Conservation (phyloP, 2,888 invertebrate species). For the Hypena proboscidalis region DNA sequence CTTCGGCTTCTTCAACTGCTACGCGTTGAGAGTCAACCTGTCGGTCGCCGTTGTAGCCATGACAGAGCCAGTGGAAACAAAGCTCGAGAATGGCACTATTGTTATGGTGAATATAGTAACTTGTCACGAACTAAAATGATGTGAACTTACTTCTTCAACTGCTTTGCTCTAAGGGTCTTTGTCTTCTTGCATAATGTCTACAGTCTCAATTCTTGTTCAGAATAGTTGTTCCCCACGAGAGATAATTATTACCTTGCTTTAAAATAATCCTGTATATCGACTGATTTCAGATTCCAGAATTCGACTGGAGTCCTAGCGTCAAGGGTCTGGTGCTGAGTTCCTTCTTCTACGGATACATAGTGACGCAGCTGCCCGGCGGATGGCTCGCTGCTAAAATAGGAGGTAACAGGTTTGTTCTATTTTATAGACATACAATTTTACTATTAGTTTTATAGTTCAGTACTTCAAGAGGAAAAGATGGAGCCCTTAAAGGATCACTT, state of each 20-base stretch:
- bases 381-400: constrained; percentile 94
- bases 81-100: constrained; percentile 87
- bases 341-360: constrained; percentile 95
- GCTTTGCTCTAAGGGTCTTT: too few species aligned
- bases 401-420: constrained; percentile 89
- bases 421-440: constrained; percentile 44
- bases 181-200: too few species aligned
- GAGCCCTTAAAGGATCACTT: too few species aligned
- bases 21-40: constrained; percentile 93
- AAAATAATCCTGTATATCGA: constrained; percentile 6
- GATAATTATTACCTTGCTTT: too few species aligned
- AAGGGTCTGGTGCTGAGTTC: constrained; percentile 93
- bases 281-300: constrained; percentile 87
- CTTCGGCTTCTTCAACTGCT: constrained; percentile 94
- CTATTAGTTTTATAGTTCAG: neutral
- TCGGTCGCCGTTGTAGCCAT: constrained; percentile 97
- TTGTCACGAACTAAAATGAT: too few species aligned
- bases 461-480: too few species aligned
- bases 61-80: constrained; percentile 89
- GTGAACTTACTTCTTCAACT: too few species aligned
- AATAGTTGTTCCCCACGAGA: neutral
- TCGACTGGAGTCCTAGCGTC: constrained; percentile 91
- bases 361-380: constrained; percentile 93
- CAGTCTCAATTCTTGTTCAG: neutral
- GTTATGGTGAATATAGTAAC: constrained; percentile 78